Evolutionary conservation across 2,113 vertebrate genomes (phyloP).

Genomic region (Galeopterus variegatus): DNA sequence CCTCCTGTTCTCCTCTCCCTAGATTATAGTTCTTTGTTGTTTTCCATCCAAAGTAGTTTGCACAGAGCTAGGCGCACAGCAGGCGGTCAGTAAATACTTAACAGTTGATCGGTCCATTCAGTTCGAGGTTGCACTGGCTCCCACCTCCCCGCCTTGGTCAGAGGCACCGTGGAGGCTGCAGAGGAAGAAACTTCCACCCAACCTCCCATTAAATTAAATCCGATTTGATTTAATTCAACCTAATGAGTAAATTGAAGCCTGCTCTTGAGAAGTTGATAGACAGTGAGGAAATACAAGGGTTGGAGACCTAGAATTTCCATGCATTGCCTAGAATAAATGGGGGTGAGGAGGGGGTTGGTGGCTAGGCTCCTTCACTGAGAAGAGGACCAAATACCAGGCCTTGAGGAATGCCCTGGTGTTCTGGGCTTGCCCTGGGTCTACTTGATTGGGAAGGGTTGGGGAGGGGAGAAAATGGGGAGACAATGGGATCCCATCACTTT

Average conservation of each 20-base stretch:
- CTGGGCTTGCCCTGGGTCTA: not conserved
- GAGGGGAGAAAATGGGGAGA: not conserved
- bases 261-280: not conserved
- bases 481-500: not conserved
- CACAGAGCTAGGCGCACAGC: not conserved
- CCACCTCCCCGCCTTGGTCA: not conserved
- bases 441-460: not conserved
- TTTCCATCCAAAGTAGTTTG: not conserved
- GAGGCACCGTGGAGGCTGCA: not conserved
- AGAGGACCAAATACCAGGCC: not conserved
- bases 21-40: not conserved
- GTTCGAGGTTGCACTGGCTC: not conserved
- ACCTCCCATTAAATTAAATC: not conserved
- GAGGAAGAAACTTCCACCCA: not conserved
- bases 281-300: not conserved
- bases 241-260: not conserved
- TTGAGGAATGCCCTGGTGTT: not conserved
- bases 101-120: not conserved
- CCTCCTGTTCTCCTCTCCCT: not conserved
- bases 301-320: not conserved
- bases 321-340: too few relatives aligned
- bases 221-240: not conserved
- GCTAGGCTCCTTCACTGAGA: not conserved
- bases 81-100: not conserved
- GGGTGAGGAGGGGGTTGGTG: not conserved